phyloP scores from a whole-genome alignment of 2,888 invertebrate species.

The Isoperla grammatica region DNA sequence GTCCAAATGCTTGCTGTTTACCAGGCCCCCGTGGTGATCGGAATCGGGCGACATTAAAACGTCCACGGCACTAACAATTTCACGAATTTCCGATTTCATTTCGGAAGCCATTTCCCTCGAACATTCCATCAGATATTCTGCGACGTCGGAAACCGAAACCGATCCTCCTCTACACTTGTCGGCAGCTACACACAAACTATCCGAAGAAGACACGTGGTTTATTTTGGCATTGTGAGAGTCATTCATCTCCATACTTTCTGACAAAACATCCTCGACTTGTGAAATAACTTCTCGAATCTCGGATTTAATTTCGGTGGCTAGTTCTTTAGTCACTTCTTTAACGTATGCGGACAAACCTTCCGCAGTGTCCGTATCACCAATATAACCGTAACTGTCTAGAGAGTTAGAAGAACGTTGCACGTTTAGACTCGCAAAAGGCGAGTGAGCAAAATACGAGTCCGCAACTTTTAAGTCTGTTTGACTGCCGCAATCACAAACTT shows the following conservation, averaged over 20 bases:
- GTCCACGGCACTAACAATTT: constrained; percentile 67
- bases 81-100: constrained; percentile 70
- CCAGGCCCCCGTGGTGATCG: background rate
- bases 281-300: constrained; percentile 76
- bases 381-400: background rate
- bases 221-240: background rate
- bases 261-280: constrained; percentile 70
- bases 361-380: background rate
- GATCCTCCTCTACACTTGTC: constrained; percentile 52
- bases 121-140: constrained; percentile 71
- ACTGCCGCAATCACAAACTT: constrained; percentile 65
- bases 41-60: constrained; percentile 55
- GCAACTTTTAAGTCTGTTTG: constrained; percentile 65
- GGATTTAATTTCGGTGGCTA: constrained; percentile 75
- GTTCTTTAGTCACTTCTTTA: constrained; percentile 69
- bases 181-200: background rate
- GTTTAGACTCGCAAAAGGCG: constrained; percentile 46
- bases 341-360: constrained; percentile 70
- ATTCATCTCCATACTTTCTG: constrained; percentile 45
- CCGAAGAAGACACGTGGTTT: too few species aligned
- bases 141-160: constrained; percentile 67
- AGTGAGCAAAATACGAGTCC: constrained; percentile 47
- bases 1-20: background rate
- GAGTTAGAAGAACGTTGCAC: constrained; percentile 11
- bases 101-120: constrained; percentile 74